Conservation (phyloP, 1,140 invertebrate genomes). For the Ceratina japonica region DNA sequence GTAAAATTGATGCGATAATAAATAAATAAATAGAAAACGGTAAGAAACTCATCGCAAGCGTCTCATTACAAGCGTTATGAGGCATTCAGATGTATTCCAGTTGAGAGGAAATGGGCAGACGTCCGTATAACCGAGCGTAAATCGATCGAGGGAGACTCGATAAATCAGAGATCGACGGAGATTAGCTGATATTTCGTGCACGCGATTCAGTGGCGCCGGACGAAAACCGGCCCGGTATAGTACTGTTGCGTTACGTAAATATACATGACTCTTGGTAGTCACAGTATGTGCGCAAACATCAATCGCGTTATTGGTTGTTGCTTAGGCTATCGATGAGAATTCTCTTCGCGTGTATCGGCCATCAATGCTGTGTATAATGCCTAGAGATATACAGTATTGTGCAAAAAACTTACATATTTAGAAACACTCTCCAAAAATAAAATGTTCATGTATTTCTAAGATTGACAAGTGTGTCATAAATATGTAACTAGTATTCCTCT, state of each 20-base stretch:
- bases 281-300: slow-evolving; percentile 43
- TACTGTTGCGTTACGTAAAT: slow-evolving; percentile 45
- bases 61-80: background rate
- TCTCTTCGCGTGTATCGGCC: slow-evolving; percentile 40
- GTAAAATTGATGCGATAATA: too few relatives aligned
- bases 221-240: slow-evolving; percentile 21
- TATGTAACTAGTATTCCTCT: too few relatives aligned
- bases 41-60: background rate
- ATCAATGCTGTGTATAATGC: slow-evolving; percentile 53
- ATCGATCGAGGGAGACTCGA: background rate
- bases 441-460: too few relatives aligned
- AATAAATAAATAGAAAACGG: too few relatives aligned
- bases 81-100: slow-evolving; percentile 12
- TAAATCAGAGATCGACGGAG: slow-evolving; percentile 51
- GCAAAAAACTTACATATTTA: too few relatives aligned
- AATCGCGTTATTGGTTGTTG: slow-evolving; percentile 34
- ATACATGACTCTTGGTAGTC: slow-evolving; percentile 43
- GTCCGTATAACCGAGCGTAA: slow-evolving; percentile 23
- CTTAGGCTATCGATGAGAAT: slow-evolving; percentile 37
- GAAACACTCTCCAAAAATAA: too few relatives aligned
- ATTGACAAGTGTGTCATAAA: too few relatives aligned
- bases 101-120: slow-evolving; percentile 13
- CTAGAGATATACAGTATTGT: slow-evolving; percentile 46
- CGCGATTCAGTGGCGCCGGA: slow-evolving; percentile 12
- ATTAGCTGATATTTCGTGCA: slow-evolving; percentile 27